Conservation (phyloP, 2,797 vertebrate species). For the Chrosomus eos region DNA sequence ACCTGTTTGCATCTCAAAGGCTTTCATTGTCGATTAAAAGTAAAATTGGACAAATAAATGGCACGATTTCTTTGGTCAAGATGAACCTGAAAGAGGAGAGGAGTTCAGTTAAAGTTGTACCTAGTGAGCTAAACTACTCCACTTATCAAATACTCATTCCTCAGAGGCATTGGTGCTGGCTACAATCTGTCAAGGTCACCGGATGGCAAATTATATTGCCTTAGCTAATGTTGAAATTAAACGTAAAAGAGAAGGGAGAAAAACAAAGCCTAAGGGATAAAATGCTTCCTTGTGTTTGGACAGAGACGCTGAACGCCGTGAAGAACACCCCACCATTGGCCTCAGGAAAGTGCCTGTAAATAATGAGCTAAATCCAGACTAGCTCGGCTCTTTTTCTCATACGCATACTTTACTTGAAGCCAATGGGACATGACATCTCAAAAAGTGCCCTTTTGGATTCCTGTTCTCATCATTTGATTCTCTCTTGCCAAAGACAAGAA, state of each 20-base stretch:
- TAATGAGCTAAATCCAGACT: conserved; percentile 69
- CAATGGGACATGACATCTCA: conserved; percentile 69
- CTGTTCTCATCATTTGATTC: conserved; percentile 48
- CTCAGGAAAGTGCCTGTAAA: conserved; percentile 55
- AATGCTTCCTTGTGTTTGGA: conserved; percentile 68
- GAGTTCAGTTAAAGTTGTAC: conserved; percentile 20
- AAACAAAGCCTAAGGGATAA: conserved; percentile 63
- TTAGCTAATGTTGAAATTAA: conserved; percentile 64
- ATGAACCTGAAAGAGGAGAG: neutral
- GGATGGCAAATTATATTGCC: conserved; percentile 60
- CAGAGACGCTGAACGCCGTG: conserved; percentile 49
- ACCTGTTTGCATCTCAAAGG: conserved; percentile 8
- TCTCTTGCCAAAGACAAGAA: conserved; percentile 73
- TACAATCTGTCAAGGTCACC: conserved; percentile 56
- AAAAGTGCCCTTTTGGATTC: conserved; percentile 56
- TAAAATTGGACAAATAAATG: conserved; percentile 21
- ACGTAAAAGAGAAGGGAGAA: conserved; percentile 48
- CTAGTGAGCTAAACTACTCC: conserved; percentile 6
- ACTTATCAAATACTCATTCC: conserved; percentile 45
- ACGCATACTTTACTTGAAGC: conserved; percentile 66
- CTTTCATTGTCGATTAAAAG: conserved; percentile 17
- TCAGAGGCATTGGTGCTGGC: conserved; percentile 47
- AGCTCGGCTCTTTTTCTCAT: conserved; percentile 65
- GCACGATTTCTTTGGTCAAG: conserved; percentile 2
- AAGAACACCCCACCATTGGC: conserved; percentile 51